Base-by-base conservation (phyloP, 2,888 invertebrate genomes). In the Esperia sulphurella region DNA sequence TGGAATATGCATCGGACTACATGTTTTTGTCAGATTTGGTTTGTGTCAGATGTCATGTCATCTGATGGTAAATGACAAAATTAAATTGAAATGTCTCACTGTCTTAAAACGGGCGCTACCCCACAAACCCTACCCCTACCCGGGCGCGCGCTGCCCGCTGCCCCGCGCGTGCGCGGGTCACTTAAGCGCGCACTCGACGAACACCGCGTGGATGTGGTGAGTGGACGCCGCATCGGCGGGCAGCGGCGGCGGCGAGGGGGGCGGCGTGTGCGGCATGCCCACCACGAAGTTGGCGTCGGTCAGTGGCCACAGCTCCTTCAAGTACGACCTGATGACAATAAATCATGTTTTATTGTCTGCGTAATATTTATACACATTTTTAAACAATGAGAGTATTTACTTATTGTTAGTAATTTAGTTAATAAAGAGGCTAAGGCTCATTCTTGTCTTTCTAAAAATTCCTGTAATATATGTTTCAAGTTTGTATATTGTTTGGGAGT, bases 231-330 rank as follows among this genome's bases (percentile, higher is more conserved):
- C 45, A 51, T 54, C 31, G 50, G 56, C 45, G 31, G 50, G 41
- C 50, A 57, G 43, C 51, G 58, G 43, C 49, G 50, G 52, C 46
- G 58, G 49, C 37, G 52, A 44, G 21, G 49, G 43, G 53, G 57
- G 61, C 49, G 61, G 62, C 6, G 62, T 50, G 54, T 64, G 45
- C 42, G 61, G 62, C 0, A 54, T 59, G 46, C 68, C 73, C 13
- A 64, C 50, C 44, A 65, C 58, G 69, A 83, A 80, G 65, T 92
- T 91, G 2, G 91, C 87, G 58, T 92, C 92, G 6, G 91, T 90
- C 49, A 93, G 73, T 10, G 93, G 92, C 65, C 92, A 78, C 52
- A 91, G 75, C 54, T 92, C 92, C 67, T 93, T 92, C 58, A 94
- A 74, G 43, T 91, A 63, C 48, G 83, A 71, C 91, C 93, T 93